Percentiles rank a stretch among this genome's conserved stretches.
Conservation (phyloP, 2,888 invertebrate species). For the Nudaria mundana region DNA sequence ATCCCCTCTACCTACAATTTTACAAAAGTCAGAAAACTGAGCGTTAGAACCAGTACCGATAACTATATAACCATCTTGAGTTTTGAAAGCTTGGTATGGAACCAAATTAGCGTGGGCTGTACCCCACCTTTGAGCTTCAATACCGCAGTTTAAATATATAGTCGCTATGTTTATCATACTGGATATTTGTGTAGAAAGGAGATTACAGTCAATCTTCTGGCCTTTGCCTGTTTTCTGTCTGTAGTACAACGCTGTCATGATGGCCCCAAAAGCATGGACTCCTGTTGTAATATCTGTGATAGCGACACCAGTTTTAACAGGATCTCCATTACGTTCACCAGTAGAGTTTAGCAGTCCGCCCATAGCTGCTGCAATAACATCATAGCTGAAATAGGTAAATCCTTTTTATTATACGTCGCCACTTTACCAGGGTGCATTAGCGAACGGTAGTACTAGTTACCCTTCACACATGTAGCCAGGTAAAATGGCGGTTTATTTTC, state of each 20-base stretch:
- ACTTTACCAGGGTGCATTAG: no score
- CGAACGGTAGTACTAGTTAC: no score
- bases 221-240: conserved; percentile 89
- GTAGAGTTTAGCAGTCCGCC: conserved; percentile 95
- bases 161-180: conserved; percentile 93
- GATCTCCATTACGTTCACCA: conserved; percentile 90
- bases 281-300: conserved; percentile 97
- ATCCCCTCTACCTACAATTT: conserved; percentile 80
- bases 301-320: conserved; percentile 95
- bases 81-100: conserved; percentile 95
- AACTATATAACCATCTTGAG: conserved; percentile 91
- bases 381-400: conserved; percentile 83
- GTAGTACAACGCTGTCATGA: conserved; percentile 93
- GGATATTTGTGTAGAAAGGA: conserved; percentile 96
- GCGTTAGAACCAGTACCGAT: conserved; percentile 93
- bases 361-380: conserved; percentile 96
- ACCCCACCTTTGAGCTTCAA: conserved; percentile 91
- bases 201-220: conserved; percentile 95
- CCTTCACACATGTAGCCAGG: no score
- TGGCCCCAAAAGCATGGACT: conserved; percentile 96
- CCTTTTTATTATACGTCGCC: no score
- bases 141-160: conserved; percentile 93
- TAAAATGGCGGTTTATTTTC: no score
- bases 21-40: conserved; percentile 89
- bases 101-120: conserved; percentile 97